Conservation (phyloP, 2,888 invertebrate species). For the Tethea ocularis region DNA sequence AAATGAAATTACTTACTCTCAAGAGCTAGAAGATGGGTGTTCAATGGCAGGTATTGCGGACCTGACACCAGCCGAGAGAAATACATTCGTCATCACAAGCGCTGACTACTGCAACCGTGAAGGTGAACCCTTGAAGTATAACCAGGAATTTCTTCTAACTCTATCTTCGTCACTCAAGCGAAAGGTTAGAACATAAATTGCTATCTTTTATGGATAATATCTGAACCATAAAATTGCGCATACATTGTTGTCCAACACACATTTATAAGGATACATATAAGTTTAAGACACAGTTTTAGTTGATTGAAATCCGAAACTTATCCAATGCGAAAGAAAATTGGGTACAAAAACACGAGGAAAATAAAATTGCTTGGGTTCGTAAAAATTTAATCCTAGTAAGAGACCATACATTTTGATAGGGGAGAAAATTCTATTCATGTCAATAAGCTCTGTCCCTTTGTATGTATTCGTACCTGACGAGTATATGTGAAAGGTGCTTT, state of each 20-base stretch:
- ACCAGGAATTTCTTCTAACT: constrained; percentile 72
- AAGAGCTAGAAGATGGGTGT: constrained; percentile 70
- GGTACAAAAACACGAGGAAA: constrained; percentile 36
- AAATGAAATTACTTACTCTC: constrained; percentile 65
- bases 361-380: constrained; percentile 37
- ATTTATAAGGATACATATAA: background rate
- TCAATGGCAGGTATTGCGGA: constrained; percentile 51
- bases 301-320: constrained; percentile 26
- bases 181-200: constrained; percentile 43
- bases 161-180: constrained; percentile 60
- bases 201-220: background rate
- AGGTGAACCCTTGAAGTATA: constrained; percentile 66
- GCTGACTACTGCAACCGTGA: constrained; percentile 72
- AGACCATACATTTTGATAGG: constrained; percentile 42
- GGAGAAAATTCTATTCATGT: constrained; percentile 45
- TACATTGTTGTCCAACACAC: background rate
- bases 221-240: background rate
- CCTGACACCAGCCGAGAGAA: constrained; percentile 50
- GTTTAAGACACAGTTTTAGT: constrained; percentile 16
- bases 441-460: constrained; percentile 41
- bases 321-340: constrained; percentile 22
- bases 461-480: constrained; percentile 26
- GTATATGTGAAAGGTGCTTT: constrained; percentile 26
- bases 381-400: constrained; percentile 42
- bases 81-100: constrained; percentile 66